Percentiles rank a stretch among this genome's conserved stretches.
Conservation (phyloP, 1,140 invertebrate genomes). For the Ganaspis sp. region DNA sequence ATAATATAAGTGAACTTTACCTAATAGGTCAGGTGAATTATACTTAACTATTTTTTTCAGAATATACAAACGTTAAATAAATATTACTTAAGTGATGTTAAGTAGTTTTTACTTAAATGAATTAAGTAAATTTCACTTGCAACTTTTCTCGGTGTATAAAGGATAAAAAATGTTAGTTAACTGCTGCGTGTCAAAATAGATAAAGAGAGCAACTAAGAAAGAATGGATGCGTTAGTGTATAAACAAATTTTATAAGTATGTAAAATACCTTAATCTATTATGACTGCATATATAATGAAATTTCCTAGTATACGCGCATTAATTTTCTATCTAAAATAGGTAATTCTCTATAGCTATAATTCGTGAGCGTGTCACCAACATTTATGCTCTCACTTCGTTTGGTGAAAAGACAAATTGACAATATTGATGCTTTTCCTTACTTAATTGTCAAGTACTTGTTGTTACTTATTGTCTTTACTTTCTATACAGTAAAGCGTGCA, state of each 20-base stretch:
- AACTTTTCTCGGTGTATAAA: too few relatives aligned
- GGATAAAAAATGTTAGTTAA: background rate
- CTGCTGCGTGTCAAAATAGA: background rate
- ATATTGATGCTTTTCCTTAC: background rate
- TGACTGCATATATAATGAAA: slow-evolving; percentile 32
- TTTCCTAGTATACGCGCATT: slow-evolving; percentile 53
- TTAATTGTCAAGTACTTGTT: background rate
- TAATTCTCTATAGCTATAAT: slow-evolving; percentile 47
- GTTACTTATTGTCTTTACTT: slow-evolving; percentile 1
- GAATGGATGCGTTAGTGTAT: too few relatives aligned
- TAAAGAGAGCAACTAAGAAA: background rate
- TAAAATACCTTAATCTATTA: background rate
- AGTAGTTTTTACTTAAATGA: too few relatives aligned
- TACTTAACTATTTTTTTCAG: too few relatives aligned
- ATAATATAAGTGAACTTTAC: too few relatives aligned
- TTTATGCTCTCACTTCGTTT: background rate
- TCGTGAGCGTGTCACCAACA: slow-evolving; percentile 43
- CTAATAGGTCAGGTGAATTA: too few relatives aligned
- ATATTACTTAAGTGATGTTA: too few relatives aligned
- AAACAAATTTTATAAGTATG: background rate
- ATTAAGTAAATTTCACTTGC: too few relatives aligned
- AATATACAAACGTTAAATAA: too few relatives aligned
- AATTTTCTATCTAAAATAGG: slow-evolving; percentile 47
- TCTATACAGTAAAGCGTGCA: background rate
- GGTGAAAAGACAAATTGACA: background rate